Conservation (phyloP, 2,888 invertebrate species). For the Epinotia nisella region DNA sequence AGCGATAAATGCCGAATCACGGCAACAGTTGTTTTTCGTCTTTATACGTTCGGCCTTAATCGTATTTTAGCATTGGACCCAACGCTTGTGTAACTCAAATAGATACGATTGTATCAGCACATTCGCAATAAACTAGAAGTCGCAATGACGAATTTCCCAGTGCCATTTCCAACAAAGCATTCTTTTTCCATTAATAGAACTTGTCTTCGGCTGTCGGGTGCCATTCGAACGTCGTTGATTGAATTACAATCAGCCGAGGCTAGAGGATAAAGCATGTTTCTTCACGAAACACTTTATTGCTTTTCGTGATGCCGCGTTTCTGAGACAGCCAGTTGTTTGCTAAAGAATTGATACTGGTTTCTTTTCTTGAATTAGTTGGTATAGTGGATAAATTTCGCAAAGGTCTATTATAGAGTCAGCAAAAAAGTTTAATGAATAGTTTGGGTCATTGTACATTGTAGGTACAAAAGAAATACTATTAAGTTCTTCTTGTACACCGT, state of each 20-base stretch:
- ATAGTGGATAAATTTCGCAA: not conserved
- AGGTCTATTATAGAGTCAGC: not conserved
- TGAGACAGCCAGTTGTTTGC: conserved; percentile 1
- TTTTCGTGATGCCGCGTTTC: conserved; percentile 11
- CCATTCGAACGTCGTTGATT: conserved; percentile 48
- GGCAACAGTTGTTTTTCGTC: too few species aligned
- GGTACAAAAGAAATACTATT: not conserved
- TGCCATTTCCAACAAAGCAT: conserved; percentile 7
- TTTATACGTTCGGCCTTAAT: too few species aligned
- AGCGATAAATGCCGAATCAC: too few species aligned
- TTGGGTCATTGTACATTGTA: not conserved
- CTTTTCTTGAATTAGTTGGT: not conserved
- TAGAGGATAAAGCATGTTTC: conserved; percentile 29
- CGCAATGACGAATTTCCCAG: conserved; percentile 18
- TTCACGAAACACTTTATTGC: conserved; percentile 32
- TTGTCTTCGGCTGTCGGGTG: conserved; percentile 16
- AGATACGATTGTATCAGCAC: conserved; percentile 16
- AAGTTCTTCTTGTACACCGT: not conserved
- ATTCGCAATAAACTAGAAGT: conserved; percentile 8
- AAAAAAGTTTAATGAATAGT: not conserved
- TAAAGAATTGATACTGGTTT: conserved; percentile 5
- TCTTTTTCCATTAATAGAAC: conserved; percentile 17
- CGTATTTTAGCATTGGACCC: not conserved
- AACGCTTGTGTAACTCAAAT: conserved; percentile 7
- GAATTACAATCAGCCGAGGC: conserved; percentile 52